Evolutionary conservation across 1,140 invertebrate species (phyloP), one percentile per base, ranked within the genome.

Genomic region (Drosophila pachea): DNA sequence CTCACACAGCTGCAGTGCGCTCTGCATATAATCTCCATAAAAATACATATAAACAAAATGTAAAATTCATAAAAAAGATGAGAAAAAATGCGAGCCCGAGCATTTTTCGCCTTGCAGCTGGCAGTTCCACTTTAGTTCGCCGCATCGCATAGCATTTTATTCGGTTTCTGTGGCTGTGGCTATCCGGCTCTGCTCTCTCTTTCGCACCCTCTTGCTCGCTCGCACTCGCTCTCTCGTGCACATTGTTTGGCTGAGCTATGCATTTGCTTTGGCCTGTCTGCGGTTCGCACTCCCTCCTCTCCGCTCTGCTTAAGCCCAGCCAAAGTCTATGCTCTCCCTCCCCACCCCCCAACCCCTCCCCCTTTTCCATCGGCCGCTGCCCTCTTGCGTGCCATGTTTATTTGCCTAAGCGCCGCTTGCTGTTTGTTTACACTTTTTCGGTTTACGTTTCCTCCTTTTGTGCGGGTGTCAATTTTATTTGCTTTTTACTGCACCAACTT

Each of bases 321-420:
- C 22, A 22, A 3, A 22, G 22, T 3, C 22, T 2, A 3, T 1
- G 22, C 43, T 22, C 43, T 22, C 14, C 14, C 14, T 9, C 42
- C 4, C 45, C 11, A 4, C 2, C 8, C 8, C 16, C 2, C 9
- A n/a, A n/a, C 4, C 4, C 4, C 45, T 0, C 8, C 29, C 45
- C 9, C 8, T 1, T 5, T 29, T 42, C 40, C 22, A 4, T 9
- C 16, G 22, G 22, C 36, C 35, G 3, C 35, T 45, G 7, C 50
- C 53, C 52, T 14, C 14, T 59, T 49, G 31, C 58, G 58, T 61
- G 63, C 73, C 64, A 56, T 83, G 75, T 82, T 83, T 82, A 78
- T 83, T 83, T 77, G 65, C 53, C 74, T 75, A 83, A 83, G 78
- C 74, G 55, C 68, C 65, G 78, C 58, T 78, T 73, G 52, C 55